These are phyloP conservation scores for Eira barbara DNA, from an alignment of 2,113 vertebrate species.

Conservation along the genomic window DNA sequence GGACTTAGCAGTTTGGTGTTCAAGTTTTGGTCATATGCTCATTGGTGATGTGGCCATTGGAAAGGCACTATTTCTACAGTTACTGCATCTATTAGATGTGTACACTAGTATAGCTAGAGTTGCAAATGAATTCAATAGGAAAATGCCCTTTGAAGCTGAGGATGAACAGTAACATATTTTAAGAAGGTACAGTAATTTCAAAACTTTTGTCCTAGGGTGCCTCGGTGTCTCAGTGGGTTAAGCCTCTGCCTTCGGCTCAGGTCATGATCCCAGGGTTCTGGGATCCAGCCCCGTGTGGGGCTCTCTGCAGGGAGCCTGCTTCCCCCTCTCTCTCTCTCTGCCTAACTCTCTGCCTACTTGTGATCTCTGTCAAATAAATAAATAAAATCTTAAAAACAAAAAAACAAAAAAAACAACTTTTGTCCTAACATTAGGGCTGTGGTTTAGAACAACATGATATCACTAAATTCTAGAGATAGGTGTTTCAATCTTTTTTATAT, in stretches of 20 bases:
- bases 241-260: too few species aligned
- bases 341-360: too few species aligned
- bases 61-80: neutral
- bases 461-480: neutral
- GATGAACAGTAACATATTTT: neutral
- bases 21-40: neutral
- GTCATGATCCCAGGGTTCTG: too few species aligned
- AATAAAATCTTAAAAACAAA: too few species aligned
- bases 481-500: neutral
- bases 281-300: too few species aligned
- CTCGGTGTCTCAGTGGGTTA: too few species aligned
- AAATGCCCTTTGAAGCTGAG: neutral
- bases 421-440: neutral
- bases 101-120: neutral
- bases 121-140: neutral
- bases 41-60: neutral
- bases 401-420: neutral
- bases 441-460: neutral
- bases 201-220: neutral
- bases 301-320: too few species aligned
- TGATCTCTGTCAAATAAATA: too few species aligned
- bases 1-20: neutral
- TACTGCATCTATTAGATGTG: neutral
- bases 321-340: too few species aligned
- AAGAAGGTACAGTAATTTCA: neutral